Percentiles rank a stretch among this genome's conserved stretches.
Conservation (phyloP, 2,113 vertebrate genomes). For the Engystomops pustulosus region DNA sequence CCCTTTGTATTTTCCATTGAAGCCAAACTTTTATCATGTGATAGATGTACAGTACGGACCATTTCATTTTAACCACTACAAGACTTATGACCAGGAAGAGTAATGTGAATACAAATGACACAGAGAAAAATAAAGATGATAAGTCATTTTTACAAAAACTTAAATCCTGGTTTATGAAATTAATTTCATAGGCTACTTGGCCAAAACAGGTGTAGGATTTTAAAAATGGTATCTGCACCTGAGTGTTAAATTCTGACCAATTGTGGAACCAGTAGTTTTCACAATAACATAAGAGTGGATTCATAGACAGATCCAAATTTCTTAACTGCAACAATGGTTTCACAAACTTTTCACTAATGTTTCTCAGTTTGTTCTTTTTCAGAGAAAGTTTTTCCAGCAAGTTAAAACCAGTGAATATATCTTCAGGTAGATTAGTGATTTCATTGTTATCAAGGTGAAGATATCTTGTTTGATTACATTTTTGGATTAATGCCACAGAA, state of each 20-base stretch:
- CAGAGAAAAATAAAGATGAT: constrained; percentile 47
- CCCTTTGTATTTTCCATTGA: not conserved
- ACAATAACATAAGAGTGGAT: constrained; percentile 60
- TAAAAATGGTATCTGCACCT: constrained; percentile 56
- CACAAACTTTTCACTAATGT: constrained; percentile 48
- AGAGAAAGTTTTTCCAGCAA: constrained; percentile 54
- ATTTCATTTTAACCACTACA: constrained; percentile 57
- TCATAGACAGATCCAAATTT: constrained; percentile 57
- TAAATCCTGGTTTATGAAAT: constrained; percentile 50
- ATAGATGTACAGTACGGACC: constrained; percentile 57
- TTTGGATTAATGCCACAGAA: constrained; percentile 43
- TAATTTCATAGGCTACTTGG: not conserved
- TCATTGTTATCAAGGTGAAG: constrained; percentile 56
- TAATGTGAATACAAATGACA: constrained; percentile 10
- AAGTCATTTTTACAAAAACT: constrained; percentile 53
- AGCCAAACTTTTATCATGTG: constrained; percentile 56
- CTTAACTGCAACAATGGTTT: constrained; percentile 21
- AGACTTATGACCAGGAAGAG: constrained; percentile 36
- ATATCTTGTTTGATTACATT: constrained; percentile 21
- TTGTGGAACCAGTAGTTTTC: constrained; percentile 63
- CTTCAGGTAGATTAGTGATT: constrained; percentile 52
- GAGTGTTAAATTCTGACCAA: constrained; percentile 57
- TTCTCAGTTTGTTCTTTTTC: constrained; percentile 52
- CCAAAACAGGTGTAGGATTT: constrained; percentile 57
- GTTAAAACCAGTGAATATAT: constrained; percentile 42